phyloP scores from a whole-genome alignment of 2,888 invertebrate species.

The Erebia aethiops region DNA sequence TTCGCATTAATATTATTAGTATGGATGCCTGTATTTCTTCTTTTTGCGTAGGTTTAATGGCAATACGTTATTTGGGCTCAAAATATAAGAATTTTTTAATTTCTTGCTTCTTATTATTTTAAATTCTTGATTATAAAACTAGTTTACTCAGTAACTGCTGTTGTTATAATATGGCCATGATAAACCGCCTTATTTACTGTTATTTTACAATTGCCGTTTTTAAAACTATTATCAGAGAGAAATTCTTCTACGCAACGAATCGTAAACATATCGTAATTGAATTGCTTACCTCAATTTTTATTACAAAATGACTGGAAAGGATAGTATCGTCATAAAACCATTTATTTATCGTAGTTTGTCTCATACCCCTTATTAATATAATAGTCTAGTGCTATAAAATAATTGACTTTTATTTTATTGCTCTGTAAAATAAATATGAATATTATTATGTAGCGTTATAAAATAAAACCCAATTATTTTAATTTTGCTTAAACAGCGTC shows the following conservation, averaged over 20 bases:
- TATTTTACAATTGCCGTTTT: neutral
- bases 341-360: constrained; percentile 1
- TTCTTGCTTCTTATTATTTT: too few relatives aligned
- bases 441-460: neutral
- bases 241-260: neutral
- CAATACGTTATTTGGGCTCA: neutral
- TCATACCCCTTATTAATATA: constrained; percentile 3
- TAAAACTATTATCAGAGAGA: neutral
- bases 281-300: neutral
- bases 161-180: too few relatives aligned
- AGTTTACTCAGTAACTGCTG: too few relatives aligned
- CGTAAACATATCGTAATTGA: neutral
- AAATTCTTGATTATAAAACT: too few relatives aligned
- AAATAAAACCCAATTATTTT: constrained; percentile 1
- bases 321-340: constrained; percentile 2
- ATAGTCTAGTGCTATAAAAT: neutral
- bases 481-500: neutral
- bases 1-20: too few relatives aligned
- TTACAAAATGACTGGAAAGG: neutral
- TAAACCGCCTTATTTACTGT: neutral
- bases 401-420: constrained; percentile 1
- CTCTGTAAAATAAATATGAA: neutral
- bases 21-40: constrained; percentile 18
- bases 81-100: too few relatives aligned
- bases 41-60: neutral